Conservation (phyloP, 2,113 vertebrate genomes). For the Hippocampus barbouri region DNA sequence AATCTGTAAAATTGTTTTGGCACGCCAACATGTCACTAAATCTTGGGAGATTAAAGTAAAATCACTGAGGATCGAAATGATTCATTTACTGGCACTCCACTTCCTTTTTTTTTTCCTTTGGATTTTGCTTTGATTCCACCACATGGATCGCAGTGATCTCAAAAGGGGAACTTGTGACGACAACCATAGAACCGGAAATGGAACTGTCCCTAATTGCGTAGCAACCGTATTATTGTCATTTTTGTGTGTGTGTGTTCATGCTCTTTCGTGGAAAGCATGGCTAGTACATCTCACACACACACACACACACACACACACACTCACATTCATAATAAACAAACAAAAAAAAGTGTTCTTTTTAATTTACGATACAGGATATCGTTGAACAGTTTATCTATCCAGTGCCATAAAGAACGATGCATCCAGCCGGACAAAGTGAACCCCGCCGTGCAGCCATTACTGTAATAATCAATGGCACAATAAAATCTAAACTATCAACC, state of each 20-base stretch:
- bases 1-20: background rate
- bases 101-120: background rate
- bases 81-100: background rate
- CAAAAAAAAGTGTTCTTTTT: too few relatives aligned
- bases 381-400: background rate
- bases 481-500: conserved; percentile 23
- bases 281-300: too few relatives aligned
- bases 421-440: conserved; percentile 32
- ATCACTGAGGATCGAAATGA: background rate
- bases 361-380: background rate
- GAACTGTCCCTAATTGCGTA: too few relatives aligned
- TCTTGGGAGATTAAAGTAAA: too few relatives aligned
- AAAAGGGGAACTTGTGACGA: background rate
- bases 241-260: too few relatives aligned
- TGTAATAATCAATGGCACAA: conserved; percentile 33
- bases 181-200: background rate
- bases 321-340: too few relatives aligned
- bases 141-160: background rate
- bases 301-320: too few relatives aligned
- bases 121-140: background rate
- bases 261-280: too few relatives aligned
- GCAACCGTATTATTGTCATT: too few relatives aligned
- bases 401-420: background rate
- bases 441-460: conserved; percentile 26
- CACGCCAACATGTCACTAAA: background rate